Conservation (phyloP, 2,888 invertebrate species). For the Cerceris ruficornis region DNA sequence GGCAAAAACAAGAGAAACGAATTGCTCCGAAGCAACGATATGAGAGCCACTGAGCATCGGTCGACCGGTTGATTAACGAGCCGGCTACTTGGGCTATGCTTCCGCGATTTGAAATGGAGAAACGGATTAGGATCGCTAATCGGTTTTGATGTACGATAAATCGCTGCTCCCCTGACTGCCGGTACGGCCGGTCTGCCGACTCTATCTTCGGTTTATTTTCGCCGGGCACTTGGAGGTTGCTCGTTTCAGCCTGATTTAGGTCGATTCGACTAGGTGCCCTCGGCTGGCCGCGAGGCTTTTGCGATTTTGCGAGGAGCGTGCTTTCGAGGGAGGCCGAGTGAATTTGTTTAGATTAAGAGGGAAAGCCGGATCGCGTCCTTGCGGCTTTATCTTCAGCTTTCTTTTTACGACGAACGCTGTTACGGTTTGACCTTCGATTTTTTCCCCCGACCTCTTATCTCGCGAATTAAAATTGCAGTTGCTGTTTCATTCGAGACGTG, state of each 20-base stretch:
- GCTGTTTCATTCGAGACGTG: too few relatives aligned
- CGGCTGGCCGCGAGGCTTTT: neutral
- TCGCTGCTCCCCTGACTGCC: slow-evolving; percentile 42
- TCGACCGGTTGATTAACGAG: slow-evolving; percentile 66
- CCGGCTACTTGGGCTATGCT: slow-evolving; percentile 49
- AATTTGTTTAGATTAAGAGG: too few relatives aligned
- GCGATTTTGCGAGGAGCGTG: neutral
- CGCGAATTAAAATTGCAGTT: too few relatives aligned
- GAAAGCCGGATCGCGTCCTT: too few relatives aligned
- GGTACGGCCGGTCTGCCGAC: slow-evolving; percentile 18
- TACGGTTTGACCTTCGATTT: too few relatives aligned
- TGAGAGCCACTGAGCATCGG: slow-evolving; percentile 56
- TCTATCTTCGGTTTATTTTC: slow-evolving; percentile 36
- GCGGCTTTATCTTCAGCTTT: too few relatives aligned
- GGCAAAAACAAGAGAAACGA: neutral
- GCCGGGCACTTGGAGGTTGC: neutral
- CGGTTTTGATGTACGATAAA: slow-evolving; percentile 63
- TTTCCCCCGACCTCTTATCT: too few relatives aligned
- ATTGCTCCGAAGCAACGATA: neutral
- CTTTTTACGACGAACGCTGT: too few relatives aligned
- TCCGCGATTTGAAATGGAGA: slow-evolving; percentile 63
- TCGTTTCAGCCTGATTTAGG: neutral
- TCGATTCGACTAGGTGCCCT: neutral
- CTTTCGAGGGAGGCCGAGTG: too few relatives aligned
- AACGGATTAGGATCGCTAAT: slow-evolving; percentile 68